A percentile compares a stretch with the other conserved stretches of the same genome.
Conservation (phyloP, 1,140 invertebrate species). For the Melanaphis sacchari region DNA sequence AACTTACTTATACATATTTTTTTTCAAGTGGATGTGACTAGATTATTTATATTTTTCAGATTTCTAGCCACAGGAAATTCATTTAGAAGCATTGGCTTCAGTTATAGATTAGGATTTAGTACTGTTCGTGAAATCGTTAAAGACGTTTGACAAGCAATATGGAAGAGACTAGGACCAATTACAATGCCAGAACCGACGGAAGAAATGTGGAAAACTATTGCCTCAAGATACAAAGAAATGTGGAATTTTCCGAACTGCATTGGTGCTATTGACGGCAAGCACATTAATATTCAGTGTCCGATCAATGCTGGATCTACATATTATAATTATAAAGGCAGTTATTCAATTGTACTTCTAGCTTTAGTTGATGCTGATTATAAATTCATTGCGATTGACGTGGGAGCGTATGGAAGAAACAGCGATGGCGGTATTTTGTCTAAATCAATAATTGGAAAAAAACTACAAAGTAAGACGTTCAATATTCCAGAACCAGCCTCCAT, state of each 20-base stretch:
- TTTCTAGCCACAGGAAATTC: constrained; percentile 13
- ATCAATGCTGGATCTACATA: background rate
- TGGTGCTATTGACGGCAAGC: background rate
- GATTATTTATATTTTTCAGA: constrained; percentile 20
- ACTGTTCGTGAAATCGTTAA: constrained; percentile 59
- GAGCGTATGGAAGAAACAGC: background rate
- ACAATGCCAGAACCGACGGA: background rate
- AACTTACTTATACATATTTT: no score
- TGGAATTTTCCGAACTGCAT: background rate
- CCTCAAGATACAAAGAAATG: constrained; percentile 60
- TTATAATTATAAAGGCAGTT: no score
- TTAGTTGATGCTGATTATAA: background rate
- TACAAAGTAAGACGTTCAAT: background rate
- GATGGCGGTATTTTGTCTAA: background rate
- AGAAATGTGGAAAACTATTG: constrained; percentile 62
- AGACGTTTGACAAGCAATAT: background rate
- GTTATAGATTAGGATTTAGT: constrained; percentile 59
- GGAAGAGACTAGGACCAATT: background rate
- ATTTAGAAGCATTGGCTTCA: constrained; percentile 57
- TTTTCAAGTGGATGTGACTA: background rate
- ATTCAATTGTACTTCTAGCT: no score
- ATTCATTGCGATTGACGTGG: background rate
- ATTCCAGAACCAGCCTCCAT: background rate
- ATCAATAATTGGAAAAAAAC: background rate
- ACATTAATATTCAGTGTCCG: background rate